phyloP scores from a whole-genome alignment of 2,888 invertebrate species.

The Callimorpha dominula region DNA sequence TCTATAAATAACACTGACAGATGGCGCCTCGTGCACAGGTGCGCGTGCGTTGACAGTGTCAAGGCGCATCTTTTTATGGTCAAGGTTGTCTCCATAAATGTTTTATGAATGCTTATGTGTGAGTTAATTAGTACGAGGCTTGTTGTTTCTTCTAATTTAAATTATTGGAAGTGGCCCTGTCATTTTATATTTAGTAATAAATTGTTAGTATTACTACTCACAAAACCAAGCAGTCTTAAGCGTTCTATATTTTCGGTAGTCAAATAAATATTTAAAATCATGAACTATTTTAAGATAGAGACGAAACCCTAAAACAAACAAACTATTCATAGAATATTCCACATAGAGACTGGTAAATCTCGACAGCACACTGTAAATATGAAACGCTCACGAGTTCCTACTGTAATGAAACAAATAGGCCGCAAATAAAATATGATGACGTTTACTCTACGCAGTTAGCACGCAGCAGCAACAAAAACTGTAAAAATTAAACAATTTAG shows the following conservation, averaged over 20 bases:
- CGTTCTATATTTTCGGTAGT: neutral
- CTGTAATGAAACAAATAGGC: slow-evolving; percentile 30
- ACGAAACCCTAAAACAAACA: slow-evolving; percentile 11
- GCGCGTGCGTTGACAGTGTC: slow-evolving; percentile 58
- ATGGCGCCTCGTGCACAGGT: slow-evolving; percentile 59
- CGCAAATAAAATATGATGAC: slow-evolving; percentile 40
- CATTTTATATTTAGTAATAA: slow-evolving; percentile 24
- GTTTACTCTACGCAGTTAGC: slow-evolving; percentile 12
- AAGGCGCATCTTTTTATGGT: slow-evolving; percentile 62
- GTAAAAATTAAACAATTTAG: slow-evolving; percentile 16
- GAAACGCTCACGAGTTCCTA: slow-evolving; percentile 27
- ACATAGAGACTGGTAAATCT: slow-evolving; percentile 26
- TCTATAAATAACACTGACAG: slow-evolving; percentile 40
- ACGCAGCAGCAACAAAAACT: slow-evolving; percentile 13
- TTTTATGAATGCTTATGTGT: slow-evolving; percentile 40
- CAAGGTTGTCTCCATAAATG: slow-evolving; percentile 57
- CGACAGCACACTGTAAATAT: slow-evolving; percentile 36
- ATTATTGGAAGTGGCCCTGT: slow-evolving; percentile 22
- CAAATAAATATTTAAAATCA: slow-evolving; percentile 4
- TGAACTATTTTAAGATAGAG: neutral
- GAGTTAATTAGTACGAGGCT: slow-evolving; percentile 38
- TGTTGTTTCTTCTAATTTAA: slow-evolving; percentile 37
- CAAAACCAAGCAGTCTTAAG: neutral
- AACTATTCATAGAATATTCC: slow-evolving; percentile 29
- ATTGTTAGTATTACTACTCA: slow-evolving; percentile 17